Percentiles rank a stretch among this genome's conserved stretches.
Evolutionary conservation across 1,140 invertebrate species (phyloP).

Genomic region (Maconellicoccus hirsutus): DNA sequence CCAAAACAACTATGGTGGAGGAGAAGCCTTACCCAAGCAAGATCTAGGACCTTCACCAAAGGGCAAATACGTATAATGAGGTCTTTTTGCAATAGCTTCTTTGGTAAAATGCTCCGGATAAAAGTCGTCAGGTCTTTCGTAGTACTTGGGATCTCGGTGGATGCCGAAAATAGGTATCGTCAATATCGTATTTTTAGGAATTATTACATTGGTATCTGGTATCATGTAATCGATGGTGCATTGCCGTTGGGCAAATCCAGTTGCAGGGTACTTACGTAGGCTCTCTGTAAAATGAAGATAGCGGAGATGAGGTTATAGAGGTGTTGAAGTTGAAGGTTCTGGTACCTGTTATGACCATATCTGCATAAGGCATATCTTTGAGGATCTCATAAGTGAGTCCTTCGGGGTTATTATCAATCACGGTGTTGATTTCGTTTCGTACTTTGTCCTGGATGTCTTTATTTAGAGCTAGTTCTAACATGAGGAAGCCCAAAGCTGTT

Average conservation of each 20-base stretch:
- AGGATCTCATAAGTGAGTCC: conserved; percentile 41
- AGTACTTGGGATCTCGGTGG: conserved; percentile 44
- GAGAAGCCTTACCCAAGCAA: conserved; percentile 36
- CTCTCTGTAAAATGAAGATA: conserved; percentile 13
- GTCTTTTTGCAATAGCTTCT: conserved; percentile 34
- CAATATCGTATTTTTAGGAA: conserved; percentile 47
- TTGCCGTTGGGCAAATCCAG: conserved; percentile 35
- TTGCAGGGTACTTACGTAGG: conserved; percentile 32
- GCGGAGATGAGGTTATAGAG: background rate
- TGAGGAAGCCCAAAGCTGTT: conserved; percentile 37
- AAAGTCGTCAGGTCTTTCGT: conserved; percentile 43
- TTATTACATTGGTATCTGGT: conserved; percentile 42
- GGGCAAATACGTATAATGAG: conserved; percentile 45
- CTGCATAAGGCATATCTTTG: conserved; percentile 35
- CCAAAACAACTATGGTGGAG: too few relatives aligned
- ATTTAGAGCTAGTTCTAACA: conserved; percentile 40
- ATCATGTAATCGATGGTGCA: conserved; percentile 39
- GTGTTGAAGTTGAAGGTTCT: conserved; percentile 27
- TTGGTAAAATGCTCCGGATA: conserved; percentile 40
- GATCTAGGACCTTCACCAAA: conserved; percentile 43
- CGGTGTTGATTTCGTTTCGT: conserved; percentile 42
- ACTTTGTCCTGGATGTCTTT: conserved; percentile 42
- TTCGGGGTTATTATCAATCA: conserved; percentile 34
- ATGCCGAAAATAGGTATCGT: conserved; percentile 47
- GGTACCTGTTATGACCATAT: conserved; percentile 34